These are phyloP conservation scores for Tolypeutes matacus DNA, from an alignment of 2,797 vertebrate genomes.

Conservation along the genomic window DNA sequence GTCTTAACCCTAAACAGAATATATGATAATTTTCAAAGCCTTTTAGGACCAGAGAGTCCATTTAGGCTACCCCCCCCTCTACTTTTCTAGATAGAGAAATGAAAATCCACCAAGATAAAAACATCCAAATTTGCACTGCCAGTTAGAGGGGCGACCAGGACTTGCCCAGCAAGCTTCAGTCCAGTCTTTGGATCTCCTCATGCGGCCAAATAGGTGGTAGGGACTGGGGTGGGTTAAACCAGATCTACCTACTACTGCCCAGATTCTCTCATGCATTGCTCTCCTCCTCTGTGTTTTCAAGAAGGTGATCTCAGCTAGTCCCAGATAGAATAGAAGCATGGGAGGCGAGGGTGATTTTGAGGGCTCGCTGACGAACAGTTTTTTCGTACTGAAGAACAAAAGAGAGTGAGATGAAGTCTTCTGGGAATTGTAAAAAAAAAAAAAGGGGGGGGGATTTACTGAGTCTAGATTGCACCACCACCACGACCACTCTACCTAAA, in stretches of 20 bases:
- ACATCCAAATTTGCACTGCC: rapidly evolving
- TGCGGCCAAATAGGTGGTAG: neutral
- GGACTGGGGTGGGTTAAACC: neutral
- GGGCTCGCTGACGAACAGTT: neutral
- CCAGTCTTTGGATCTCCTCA: neutral
- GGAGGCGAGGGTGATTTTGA: too few species aligned
- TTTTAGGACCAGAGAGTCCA: neutral
- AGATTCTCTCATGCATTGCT: rapidly evolving
- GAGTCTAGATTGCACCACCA: neutral
- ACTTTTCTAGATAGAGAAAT: neutral
- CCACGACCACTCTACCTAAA: neutral
- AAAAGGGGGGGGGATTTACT: neutral
- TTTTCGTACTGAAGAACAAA: neutral
- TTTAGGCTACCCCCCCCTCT: neutral
- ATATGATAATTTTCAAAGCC: neutral
- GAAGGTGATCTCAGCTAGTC: neutral
- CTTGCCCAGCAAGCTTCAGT: neutral
- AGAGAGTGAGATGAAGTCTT: neutral
- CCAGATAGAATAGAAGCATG: rapidly evolving
- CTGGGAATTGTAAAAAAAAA: neutral
- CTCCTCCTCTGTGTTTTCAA: neutral
- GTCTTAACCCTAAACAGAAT: neutral
- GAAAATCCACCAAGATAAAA: neutral
- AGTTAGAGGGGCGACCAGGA: rapidly evolving
- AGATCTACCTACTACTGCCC: too few species aligned